Conservation (phyloP, 2,113 vertebrate species). For the Cacatua alba region DNA sequence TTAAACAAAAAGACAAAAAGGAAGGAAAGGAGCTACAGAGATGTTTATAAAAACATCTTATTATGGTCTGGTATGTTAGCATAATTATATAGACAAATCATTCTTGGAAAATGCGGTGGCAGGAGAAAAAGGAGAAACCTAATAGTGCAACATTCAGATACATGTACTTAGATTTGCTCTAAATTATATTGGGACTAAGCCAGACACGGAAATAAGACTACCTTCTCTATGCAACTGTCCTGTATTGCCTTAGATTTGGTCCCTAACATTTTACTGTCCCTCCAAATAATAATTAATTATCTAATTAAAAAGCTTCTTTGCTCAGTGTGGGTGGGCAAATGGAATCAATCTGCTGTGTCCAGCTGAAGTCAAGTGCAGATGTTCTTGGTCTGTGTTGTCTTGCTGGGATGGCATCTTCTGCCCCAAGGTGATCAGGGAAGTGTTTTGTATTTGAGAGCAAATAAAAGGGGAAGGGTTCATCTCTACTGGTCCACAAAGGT, state of each 20-base stretch:
- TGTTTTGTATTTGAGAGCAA: background rate
- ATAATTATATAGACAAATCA: background rate
- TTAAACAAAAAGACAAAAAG: background rate
- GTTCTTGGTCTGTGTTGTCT: background rate
- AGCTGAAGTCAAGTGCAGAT: background rate
- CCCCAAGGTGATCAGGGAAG: rapidly evolving
- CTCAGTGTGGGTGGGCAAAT: background rate
- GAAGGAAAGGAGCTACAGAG: background rate
- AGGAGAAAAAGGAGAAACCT: background rate
- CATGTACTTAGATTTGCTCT: background rate
- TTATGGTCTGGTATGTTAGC: background rate
- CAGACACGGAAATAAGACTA: background rate
- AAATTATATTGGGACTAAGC: background rate
- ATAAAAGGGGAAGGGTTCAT: background rate
- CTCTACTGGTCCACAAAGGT: background rate
- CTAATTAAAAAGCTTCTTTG: background rate
- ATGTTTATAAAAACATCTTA: background rate
- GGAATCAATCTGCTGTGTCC: background rate
- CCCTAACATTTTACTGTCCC: background rate
- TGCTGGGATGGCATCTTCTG: background rate
- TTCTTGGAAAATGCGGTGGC: background rate
- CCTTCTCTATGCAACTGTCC: background rate
- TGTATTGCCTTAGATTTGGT: background rate
- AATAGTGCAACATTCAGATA: background rate
- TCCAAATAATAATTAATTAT: background rate